Percentiles rank a stretch among this genome's conserved stretches.
Evolutionary conservation across 1,140 invertebrate species (phyloP).

Genomic region (Steinernema feltiae): DNA sequence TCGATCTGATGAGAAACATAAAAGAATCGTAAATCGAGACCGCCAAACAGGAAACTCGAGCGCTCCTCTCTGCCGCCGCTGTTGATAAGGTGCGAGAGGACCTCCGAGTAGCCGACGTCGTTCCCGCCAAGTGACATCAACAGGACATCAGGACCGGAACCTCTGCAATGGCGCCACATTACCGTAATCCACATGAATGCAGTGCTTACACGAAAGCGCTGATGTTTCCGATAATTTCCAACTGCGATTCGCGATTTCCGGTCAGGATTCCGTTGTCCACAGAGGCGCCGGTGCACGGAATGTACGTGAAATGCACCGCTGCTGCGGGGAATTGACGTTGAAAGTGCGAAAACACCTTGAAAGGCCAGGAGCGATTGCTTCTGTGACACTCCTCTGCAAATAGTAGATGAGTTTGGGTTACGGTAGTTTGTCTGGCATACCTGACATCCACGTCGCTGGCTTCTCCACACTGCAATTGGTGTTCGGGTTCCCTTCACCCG

Average conservation of each 20-base stretch:
- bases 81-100: constrained; percentile 15
- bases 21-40: constrained; percentile 20
- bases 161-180: constrained; percentile 6
- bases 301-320: constrained; percentile 17
- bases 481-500: not conserved
- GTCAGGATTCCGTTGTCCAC: constrained; percentile 17
- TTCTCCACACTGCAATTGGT: not conserved
- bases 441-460: constrained; percentile 1
- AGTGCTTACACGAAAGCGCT: constrained; percentile 5
- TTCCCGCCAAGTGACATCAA: constrained; percentile 23
- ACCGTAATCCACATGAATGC: not conserved
- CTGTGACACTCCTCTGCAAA: constrained; percentile 19
- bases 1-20: constrained; percentile 22
- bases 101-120: constrained; percentile 24
- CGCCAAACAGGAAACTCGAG: constrained; percentile 11
- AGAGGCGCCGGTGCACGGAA: constrained; percentile 20
- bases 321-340: not conserved
- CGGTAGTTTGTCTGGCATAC: not conserved
- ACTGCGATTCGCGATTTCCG: not conserved
- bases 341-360: constrained; percentile 4
- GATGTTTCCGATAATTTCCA: constrained; percentile 19
- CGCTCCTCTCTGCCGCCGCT: not conserved
- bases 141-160: constrained; percentile 17
- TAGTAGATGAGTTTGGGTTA: not conserved
- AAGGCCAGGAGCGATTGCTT: constrained; percentile 19